These are phyloP conservation scores for Eudyptes chrysolophus DNA, from an alignment of 2,113 vertebrate species.

Conservation along the genomic window DNA sequence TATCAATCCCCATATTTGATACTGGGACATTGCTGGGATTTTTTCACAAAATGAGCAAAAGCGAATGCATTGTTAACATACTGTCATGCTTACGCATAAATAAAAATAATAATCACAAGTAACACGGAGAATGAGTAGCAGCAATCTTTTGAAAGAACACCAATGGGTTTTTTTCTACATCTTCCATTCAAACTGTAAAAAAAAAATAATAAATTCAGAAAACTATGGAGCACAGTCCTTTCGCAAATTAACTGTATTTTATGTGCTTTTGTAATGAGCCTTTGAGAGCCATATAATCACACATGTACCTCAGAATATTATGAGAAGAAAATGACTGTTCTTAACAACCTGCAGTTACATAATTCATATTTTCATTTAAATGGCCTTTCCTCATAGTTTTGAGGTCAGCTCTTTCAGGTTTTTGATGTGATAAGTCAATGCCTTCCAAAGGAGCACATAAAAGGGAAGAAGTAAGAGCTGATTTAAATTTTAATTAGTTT, in stretches of 20 bases:
- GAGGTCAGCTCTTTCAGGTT: conserved; percentile 11
- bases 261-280: neutral
- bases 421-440: conserved; percentile 12
- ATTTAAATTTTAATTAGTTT: conserved; percentile 45
- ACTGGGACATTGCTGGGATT: neutral
- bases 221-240: neutral
- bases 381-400: neutral
- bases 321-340: neutral
- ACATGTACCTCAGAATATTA: neutral
- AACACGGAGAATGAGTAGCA: neutral
- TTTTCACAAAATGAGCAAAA: neutral
- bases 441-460: conserved; percentile 26
- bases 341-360: neutral
- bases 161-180: neutral
- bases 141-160: neutral
- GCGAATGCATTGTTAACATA: neutral
- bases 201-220: neutral
- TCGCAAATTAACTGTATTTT: neutral
- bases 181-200: neutral
- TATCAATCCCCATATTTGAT: neutral
- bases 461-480: conserved; percentile 10
- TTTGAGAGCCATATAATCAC: neutral
- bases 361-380: conserved; percentile 14
- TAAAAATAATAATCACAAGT: neutral
- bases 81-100: neutral